Base-by-base conservation (phyloP, 2,113 vertebrate species). In the Pseudonaja textilis region DNA sequence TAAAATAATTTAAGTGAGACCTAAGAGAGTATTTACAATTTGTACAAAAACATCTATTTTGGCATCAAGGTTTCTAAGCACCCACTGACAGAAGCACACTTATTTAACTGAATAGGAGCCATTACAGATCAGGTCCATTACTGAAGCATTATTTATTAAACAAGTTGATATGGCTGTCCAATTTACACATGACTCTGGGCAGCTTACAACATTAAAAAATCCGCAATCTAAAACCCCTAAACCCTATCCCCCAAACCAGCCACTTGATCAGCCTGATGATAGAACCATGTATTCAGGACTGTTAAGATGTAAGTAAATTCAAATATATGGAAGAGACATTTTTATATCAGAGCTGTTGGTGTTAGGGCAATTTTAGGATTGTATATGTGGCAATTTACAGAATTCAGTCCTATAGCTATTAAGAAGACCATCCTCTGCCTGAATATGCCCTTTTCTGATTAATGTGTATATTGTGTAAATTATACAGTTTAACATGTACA, bases 1-100 rank as follows among this genome's bases (percentile, higher is more conserved):
- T 94, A 74, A 91, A 25, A 90, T 90, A n/a, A 69, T 94, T 57
- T 23, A 95, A 94, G 92, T 87, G 55, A 92, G 34, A 81, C 18
- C 69, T 81, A 81, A 81, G 74, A 34, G 6, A 81, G 7, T 42
- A 42, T 81, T 81, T 81, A 42, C n/a, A 81, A 42, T 81, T 42
- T 42, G 74, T 81, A 42, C 74, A 81, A 81, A 81, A 81, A 22
- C 64, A 18, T 57, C 81, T 23, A 87, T 91, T 89, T 25, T 86
- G 47, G n/a, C 7, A 64, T 39, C 42, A 91, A 61, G 89, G 5
- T 11, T 26, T 3, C 57, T 92, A 91, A 91, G 1, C 12, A 18
- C 1, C 14, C 45, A 86, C 94, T 12, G 61, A 90, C 3, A 47
- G 0, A 87, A 22, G 45, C 34, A 25, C 22, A 3, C 11, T 45